Base-by-base conservation (phyloP, 2,888 invertebrate species). In the Drosophila niveifrons region DNA sequence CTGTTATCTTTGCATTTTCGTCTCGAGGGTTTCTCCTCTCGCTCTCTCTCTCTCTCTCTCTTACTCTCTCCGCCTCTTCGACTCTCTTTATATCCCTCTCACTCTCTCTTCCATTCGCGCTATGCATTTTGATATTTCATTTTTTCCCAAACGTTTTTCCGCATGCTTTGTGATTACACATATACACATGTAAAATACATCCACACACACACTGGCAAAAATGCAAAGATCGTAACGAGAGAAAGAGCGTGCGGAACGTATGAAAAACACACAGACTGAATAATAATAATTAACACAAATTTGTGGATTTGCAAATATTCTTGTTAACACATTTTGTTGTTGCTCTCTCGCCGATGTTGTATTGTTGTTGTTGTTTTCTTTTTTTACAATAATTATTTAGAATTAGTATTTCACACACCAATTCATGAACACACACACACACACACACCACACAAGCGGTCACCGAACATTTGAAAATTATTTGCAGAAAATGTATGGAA, bases 241-340 rank as follows among this genome's bases (percentile, higher is more conserved):
- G 64, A 66, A 57, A 63, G 51, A 69, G 53, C 15, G 47, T 36
- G 69, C 53, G 43, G 31, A 57, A 52, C 58, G 55, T 55, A 28
- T 10, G 36, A 50, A 63, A 44, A 57, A 43, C 58, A 48, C 23
- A 61, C 67, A 52, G 34, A 71, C 52, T 70, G 52, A 75, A 79
- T 71, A 56, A 63, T 48, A 80, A 75, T 69, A 78, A 82, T 85
- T 85, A 85, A 78, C 82, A 75, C 73, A 74, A 80, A 64, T 74
- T 73, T 65, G 55, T 59, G 36, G 34, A 61, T 66, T 74, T 74
- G 73, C 73, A 69, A 71, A 78, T 71, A 74, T 70, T 72, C 50
- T 81, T 72, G 48, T 72, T 69, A 84, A 62, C 77, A 69, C 72
- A 72, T 79, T 75, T 66, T 61, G 50, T 46, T 66, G 39, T 56